Conservation (phyloP, 2,113 vertebrate species). For the Cercocebus atys region DNA sequence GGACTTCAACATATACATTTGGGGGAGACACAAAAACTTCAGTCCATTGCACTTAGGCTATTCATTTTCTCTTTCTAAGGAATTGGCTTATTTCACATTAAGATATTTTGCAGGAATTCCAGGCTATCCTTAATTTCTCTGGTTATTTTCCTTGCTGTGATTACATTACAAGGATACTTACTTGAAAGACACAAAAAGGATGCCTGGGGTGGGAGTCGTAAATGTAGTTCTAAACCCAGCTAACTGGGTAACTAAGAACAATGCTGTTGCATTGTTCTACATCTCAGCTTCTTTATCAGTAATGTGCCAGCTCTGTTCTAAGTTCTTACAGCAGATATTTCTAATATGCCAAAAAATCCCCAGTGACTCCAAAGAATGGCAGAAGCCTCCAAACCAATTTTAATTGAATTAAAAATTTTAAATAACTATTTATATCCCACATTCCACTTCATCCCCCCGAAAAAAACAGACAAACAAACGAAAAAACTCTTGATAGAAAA, state of each 20-base stretch:
- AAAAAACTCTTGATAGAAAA: neutral
- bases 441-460: neutral
- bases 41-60: neutral
- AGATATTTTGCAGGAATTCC: neutral
- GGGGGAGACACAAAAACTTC: neutral
- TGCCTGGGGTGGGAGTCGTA: neutral
- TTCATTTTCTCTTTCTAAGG: constrained; percentile 15
- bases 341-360: neutral
- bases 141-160: neutral
- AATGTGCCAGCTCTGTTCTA: neutral
- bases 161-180: neutral
- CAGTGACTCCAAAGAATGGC: neutral
- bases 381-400: neutral
- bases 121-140: neutral
- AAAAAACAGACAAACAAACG: neutral
- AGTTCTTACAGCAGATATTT: neutral
- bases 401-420: neutral
- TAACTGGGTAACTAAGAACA: neutral
- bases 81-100: neutral
- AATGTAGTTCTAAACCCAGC: too few species aligned
- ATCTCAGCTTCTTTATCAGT: neutral
- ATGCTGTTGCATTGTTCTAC: neutral
- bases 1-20: neutral
- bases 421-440: neutral
- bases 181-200: neutral